Conservation (phyloP, 2,797 vertebrate genomes). For the Gouania willdenowi region DNA sequence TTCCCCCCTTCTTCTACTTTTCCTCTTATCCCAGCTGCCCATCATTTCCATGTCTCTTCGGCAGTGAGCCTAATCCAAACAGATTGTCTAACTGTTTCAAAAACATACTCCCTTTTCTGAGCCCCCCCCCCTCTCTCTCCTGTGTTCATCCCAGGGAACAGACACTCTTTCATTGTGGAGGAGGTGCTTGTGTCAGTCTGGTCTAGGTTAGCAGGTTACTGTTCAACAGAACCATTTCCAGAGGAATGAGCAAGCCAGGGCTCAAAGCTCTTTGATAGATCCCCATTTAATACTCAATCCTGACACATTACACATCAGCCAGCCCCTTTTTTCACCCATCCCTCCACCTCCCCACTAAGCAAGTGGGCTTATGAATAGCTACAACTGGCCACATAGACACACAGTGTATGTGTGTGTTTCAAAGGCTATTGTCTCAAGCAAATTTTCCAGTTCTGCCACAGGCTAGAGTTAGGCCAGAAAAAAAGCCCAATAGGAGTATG, state of each 20-base stretch:
- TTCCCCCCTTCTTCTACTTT: conserved; percentile 42
- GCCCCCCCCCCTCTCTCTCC: conserved; percentile 41
- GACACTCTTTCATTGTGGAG: conserved; percentile 68
- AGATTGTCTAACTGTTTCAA: conserved; percentile 75
- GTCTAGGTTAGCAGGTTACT: conserved; percentile 63
- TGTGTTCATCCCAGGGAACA: conserved; percentile 62
- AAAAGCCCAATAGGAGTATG: conserved; percentile 23
- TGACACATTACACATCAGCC: conserved; percentile 44
- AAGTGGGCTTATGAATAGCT: conserved; percentile 50
- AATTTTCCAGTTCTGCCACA: conserved; percentile 48
- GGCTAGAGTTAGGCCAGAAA: conserved; percentile 21
- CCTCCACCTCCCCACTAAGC: conserved; percentile 18
- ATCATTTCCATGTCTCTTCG: conserved; percentile 70
- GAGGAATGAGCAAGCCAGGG: conserved; percentile 41
- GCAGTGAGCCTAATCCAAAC: conserved; percentile 68
- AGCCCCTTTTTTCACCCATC: conserved; percentile 7
- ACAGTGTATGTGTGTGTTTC: conserved; percentile 40
- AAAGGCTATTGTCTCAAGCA: conserved; percentile 49
- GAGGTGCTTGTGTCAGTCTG: conserved; percentile 60
- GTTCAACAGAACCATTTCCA: conserved; percentile 49
- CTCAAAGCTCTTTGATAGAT: conserved; percentile 67
- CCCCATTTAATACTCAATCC: conserved; percentile 56
- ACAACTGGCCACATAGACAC: conserved; percentile 41
- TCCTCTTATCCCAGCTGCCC: conserved; percentile 62
- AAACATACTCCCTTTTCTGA: conserved; percentile 73